Evolutionary conservation across 2,797 vertebrate genomes (phyloP), one percentile per base, ranked within the genome.

Genomic region (Euphonia xanthogaster): DNA sequence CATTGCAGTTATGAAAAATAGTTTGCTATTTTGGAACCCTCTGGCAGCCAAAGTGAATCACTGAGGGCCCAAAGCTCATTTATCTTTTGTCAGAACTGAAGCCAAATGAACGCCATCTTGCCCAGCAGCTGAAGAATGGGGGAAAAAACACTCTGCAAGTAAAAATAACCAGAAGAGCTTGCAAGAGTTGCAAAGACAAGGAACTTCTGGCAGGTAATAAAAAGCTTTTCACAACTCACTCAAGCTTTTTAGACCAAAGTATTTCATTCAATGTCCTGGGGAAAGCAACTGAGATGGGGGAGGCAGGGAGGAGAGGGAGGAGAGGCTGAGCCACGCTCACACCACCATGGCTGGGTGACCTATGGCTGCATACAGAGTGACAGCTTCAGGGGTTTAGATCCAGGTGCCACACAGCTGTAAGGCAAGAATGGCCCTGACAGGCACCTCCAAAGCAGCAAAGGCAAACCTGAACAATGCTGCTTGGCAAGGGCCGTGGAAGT

Each of bases 1-100:
- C 98, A 98, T 99, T 98, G 99, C 98, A 98, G 98, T 98, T 98
- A 99, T 99, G 99, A 99, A 99, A 99, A 99, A 99, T 99, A 99
- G 99, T 99, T 99, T 99, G 99, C 99, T 99, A 99, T 99, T 99
- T 99, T 99, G 98, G 99, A 99, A 99, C 98, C 99, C 99, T 99
- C 99, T 99, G 99, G 99, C 99, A 99, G 99, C 99, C 98, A 98
- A 98, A 98, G 98, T 98, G 98, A 99, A 99, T 99, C 98, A 98
- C 99, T 98, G 97, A 99, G 98, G 99, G 99, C 99, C 99, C 99
- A 98, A 96, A 99, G 99, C 99, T 99, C 99, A 98, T 99, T 99
- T 99, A 99, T 99, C 99, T 99, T 99, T 98, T 99, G 99, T 99
- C 99, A 99, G 99, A 98, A 98, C 98, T 98, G 98, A 98, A 99